Base-by-base conservation (phyloP, 2,113 vertebrate species). In the Plecotus auritus region DNA sequence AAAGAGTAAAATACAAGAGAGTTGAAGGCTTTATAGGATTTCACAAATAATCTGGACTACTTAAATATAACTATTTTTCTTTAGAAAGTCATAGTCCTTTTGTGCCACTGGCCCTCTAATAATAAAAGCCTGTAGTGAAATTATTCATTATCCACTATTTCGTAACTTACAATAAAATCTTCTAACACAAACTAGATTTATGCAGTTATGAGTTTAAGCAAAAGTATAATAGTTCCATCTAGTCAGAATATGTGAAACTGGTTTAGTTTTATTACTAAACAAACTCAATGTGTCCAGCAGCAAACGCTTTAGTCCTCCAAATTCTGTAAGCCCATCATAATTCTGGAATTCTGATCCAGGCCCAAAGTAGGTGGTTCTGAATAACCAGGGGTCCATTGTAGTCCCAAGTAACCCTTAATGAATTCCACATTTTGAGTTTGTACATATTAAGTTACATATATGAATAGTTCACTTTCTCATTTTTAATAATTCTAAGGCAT, bases 51-150 rank as follows among this genome's bases (percentile, higher is more conserved):
- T 54, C 37, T 59, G 45, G 35, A 76, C 47, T 92, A 69, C 54
- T 85, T 90, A 90, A 87, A 78, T 73, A 66, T 59, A 81, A 82
- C 10, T 78, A n/a, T 88, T 67, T 91, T 85, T 61, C 47, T 77
- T 89, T 90, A 74, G 37, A 89, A 74, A 61, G 30, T 18, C 51
- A 67, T 12, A 61, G 59, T 78, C 59, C 59, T 83, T 90, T 84
- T 26, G 56, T 67, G 54, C n/a, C 69, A 61, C 20, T 69, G 10
- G 26, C 30, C 37, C 56, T 66, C 32, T 86, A 32, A 88, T 54
- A 72, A 42, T 88, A 85, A 93, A 95, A 88, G 37, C 10, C 45
- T 35, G 18, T 88, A 28, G 47, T 88, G 84, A 90, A 86, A 94
- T 83, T 89, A 93, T 12, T 51, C 54, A 42, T 90, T 69, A 91